Evolutionary conservation across 2,797 vertebrate species (phyloP), one percentile per base, ranked within the genome.

Genomic region (Danio kyathit): DNA sequence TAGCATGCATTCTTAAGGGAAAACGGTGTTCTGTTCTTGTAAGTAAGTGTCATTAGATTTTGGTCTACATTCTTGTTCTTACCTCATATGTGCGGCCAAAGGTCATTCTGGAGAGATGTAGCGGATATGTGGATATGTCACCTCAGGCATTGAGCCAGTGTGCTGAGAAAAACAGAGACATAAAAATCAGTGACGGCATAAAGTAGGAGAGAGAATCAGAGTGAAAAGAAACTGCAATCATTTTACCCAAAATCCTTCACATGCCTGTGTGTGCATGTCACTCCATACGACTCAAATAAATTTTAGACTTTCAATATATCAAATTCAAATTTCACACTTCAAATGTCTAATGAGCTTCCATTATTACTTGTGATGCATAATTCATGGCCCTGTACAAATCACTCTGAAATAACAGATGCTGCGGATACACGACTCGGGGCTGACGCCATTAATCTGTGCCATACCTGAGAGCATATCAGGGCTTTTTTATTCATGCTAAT

Each of bases 101-200:
- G 91, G 98, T 97, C 95, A 99, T 95, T 94, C 97, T 96, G 86
- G 98, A 99, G 98, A 99, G 94, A 99, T 99, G 93, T 99, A 99
- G 90, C 98, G 97, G 92, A 99, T 99, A 91, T 99, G 98, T 89
- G 98, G 98, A 91, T 99, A 99, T 91, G 94, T 94, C 88, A 95
- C 92, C 90, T 95, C 95, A 83, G 95, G 93, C 91, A 95, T 93
- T 74, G 72, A 61, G 89, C 94, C 93, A 88, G 94, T 91, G 91
- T 95, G 95, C 94, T 95, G 56, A 16, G 51, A 57, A 72, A 69
- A 71, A 60, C 65, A 77, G 11, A 80, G 51, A 71, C 52, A 72
- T 72, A 80, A 43, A 69, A 61, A 69, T 43, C 75, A 8, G 8
- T n/a, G 19, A 61, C 0, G 14, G 8, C 19, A 66, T 48, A 48